Evolutionary conservation across 2,113 vertebrate genomes (phyloP).

Genomic region (Heptranchias perlo): DNA sequence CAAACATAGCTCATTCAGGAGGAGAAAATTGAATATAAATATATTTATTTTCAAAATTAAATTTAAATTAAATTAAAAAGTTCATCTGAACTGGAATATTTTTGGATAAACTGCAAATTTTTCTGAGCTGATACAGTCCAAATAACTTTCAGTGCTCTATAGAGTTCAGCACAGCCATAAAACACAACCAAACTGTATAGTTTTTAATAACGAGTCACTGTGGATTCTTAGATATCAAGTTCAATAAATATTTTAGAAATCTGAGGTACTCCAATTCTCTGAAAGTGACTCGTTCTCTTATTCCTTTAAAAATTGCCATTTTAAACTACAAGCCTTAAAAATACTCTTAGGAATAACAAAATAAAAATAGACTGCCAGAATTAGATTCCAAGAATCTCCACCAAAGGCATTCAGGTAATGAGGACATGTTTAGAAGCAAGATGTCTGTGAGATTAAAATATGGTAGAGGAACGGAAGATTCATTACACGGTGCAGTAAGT

Average conservation of each 20-base stretch:
- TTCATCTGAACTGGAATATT: too few species aligned
- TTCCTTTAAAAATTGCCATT: background rate
- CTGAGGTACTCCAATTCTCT: background rate
- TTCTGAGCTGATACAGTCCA: background rate
- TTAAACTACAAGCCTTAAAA: background rate
- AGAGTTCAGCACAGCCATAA: background rate
- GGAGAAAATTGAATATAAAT: background rate
- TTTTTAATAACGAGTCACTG: background rate
- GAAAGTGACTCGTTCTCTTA: too few species aligned
- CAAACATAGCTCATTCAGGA: background rate
- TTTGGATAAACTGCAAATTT: background rate
- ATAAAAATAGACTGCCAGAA: background rate
- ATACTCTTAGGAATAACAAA: background rate
- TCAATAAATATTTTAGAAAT: background rate
- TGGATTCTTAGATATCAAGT: background rate
- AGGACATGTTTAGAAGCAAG: background rate
- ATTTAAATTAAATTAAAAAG: too few species aligned
- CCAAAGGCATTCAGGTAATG: background rate
- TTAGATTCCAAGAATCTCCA: background rate
- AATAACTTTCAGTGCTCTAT: background rate
- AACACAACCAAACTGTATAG: background rate
- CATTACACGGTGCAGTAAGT: background rate
- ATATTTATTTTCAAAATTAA: too few species aligned
- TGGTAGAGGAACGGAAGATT: background rate
- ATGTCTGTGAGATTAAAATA: background rate